Conservation (phyloP, 2,113 vertebrate species). For the Antechinus stuartii region DNA sequence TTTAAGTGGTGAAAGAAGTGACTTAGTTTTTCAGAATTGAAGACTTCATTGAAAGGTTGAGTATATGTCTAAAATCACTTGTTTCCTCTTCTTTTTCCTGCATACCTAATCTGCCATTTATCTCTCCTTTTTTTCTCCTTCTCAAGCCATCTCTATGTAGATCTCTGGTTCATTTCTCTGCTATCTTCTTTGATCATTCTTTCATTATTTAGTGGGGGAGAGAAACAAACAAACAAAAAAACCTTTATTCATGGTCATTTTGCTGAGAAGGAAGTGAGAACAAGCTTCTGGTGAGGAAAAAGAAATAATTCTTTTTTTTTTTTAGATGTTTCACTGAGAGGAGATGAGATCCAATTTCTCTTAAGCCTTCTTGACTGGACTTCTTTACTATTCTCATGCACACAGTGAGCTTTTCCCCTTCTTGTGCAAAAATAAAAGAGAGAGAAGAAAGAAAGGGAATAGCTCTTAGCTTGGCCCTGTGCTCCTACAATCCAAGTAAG, state of each 20-base stretch:
- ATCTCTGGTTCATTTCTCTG: neutral
- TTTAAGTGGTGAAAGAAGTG: neutral
- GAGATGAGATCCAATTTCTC: neutral
- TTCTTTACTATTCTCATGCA: neutral
- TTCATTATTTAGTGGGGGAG: neutral
- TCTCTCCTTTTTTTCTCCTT: neutral
- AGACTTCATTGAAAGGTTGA: neutral
- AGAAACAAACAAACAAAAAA: neutral
- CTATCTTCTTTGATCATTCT: neutral
- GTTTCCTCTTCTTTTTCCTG: neutral
- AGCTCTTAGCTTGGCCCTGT: neutral
- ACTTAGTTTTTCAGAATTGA: neutral
- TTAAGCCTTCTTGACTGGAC: neutral
- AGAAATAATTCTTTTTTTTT: neutral
- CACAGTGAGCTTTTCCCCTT: neutral
- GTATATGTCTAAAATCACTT: neutral
- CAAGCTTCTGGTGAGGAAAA: neutral
- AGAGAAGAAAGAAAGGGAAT: neutral
- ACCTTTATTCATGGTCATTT: neutral
- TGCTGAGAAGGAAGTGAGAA: neutral
- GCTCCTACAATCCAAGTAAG: neutral
- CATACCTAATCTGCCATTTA: neutral
- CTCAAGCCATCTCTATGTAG: neutral
- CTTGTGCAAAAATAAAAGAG: neutral
- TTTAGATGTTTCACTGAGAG: neutral